phyloP scores from a whole-genome alignment of 1,140 invertebrate genomes.

The Varroa destructor region DNA sequence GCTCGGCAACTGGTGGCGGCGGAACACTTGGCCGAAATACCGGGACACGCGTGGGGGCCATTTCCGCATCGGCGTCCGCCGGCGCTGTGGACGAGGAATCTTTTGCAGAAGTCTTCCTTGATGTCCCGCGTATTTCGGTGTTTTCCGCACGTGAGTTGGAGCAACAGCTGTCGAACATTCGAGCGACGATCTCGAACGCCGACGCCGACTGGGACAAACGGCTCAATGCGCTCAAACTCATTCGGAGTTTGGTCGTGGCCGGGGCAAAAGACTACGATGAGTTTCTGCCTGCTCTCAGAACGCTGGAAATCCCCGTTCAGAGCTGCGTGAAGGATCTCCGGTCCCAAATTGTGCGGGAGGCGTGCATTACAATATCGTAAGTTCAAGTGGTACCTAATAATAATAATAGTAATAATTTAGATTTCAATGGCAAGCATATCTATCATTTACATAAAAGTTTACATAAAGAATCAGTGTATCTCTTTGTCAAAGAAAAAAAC shows the following conservation, averaged over 20 bases:
- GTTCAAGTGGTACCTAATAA: conserved; percentile 32
- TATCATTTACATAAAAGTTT: not conserved
- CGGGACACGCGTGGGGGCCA: not conserved
- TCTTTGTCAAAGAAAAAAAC: not conserved
- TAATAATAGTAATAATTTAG: not conserved
- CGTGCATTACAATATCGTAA: conserved; percentile 76
- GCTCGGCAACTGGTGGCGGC: not conserved
- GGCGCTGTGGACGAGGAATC: conserved; percentile 75
- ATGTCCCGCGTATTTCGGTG: conserved; percentile 62
- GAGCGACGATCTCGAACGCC: conserved; percentile 59
- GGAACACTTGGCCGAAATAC: not conserved
- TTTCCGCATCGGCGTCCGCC: conserved; percentile 42
- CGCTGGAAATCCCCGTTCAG: conserved; percentile 64
- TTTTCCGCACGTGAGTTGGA: conserved; percentile 70
- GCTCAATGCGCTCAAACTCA: conserved; percentile 67
- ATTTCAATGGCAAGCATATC: conserved; percentile 27
- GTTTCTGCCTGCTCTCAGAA: conserved; percentile 62
- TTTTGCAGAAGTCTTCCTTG: conserved; percentile 70
- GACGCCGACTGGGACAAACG: conserved; percentile 77
- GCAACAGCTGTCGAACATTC: conserved; percentile 61
- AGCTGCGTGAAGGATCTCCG: conserved; percentile 74
- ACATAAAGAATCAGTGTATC: not conserved
- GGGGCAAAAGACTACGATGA: conserved; percentile 66
- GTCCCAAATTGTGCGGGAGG: conserved; percentile 76
- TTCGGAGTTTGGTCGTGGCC: conserved; percentile 62